Percentiles rank a stretch among this genome's conserved stretches.
Conservation (phyloP, 2,797 vertebrate genomes). For the Pseudochaenichthys georgianus region DNA sequence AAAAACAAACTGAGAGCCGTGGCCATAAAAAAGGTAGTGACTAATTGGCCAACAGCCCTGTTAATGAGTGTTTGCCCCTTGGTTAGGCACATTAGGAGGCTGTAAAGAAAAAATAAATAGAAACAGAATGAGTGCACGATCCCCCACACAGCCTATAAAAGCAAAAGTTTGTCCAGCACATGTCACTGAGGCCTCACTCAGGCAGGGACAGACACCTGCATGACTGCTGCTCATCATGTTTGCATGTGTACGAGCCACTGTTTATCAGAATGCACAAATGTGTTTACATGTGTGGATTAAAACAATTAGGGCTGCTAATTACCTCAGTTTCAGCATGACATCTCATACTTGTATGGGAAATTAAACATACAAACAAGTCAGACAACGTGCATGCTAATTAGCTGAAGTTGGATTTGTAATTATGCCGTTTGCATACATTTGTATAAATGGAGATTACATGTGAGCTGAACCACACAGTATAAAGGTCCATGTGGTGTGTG, state of each 20-base stretch:
- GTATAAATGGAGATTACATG: conserved; percentile 63
- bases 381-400: conserved; percentile 41
- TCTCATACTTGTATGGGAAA: conserved; percentile 60
- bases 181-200: conserved; percentile 17
- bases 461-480: conserved; percentile 67
- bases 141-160: conserved; percentile 41
- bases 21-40: conserved; percentile 65
- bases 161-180: conserved; percentile 16
- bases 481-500: conserved; percentile 71
- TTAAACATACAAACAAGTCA: conserved; percentile 62
- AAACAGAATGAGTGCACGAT: conserved; percentile 52
- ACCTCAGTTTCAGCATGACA: conserved; percentile 51
- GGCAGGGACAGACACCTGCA: conserved; percentile 34
- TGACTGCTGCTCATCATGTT: conserved; percentile 28
- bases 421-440: conserved; percentile 61
- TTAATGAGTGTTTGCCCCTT: conserved; percentile 73
- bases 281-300: conserved; percentile 20
- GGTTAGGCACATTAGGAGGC: conserved; percentile 68
- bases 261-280: conserved; percentile 24
- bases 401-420: conserved; percentile 51
- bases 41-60: conserved; percentile 74
- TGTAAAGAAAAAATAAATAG: conserved; percentile 65
- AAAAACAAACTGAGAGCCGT: conserved; percentile 18
- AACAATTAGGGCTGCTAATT: conserved; percentile 49
- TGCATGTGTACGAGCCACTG: conserved; percentile 31